Percentiles rank a stretch among this genome's conserved stretches.
Conservation (phyloP, 2,113 vertebrate species). For the Ceratotherium simum region DNA sequence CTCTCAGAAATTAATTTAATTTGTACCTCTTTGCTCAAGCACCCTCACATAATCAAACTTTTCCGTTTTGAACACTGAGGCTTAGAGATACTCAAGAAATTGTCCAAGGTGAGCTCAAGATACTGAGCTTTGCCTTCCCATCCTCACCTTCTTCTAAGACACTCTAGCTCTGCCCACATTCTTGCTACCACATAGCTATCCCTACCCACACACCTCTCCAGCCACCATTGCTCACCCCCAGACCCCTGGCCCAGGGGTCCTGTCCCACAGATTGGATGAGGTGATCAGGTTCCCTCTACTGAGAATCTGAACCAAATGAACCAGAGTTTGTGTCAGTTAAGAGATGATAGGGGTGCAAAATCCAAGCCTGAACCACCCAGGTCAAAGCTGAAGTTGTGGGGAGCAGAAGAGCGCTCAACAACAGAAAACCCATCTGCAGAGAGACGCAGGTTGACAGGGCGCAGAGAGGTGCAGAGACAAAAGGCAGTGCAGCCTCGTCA, state of each 20-base stretch:
- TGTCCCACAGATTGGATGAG: neutral
- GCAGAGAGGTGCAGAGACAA: neutral
- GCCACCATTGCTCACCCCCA: neutral
- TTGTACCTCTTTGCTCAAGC: neutral
- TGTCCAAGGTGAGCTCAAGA: neutral
- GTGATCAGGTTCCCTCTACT: neutral
- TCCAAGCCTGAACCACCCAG: neutral
- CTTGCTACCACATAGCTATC: neutral
- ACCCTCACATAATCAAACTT: constrained; percentile 36
- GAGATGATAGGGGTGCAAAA: neutral
- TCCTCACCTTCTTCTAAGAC: neutral
- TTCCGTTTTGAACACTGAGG: neutral
- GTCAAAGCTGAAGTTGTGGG: neutral
- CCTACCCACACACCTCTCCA: neutral
- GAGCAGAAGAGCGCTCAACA: neutral
- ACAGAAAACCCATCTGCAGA: neutral
- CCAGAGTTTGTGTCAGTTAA: neutral
- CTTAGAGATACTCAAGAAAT: constrained; percentile 34
- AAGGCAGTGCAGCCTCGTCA: fast-evolving
- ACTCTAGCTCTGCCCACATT: neutral
- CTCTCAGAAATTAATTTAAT: constrained; percentile 39
- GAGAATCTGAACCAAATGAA: neutral
- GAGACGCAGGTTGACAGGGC: too few relatives aligned
- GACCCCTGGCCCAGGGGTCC: neutral
- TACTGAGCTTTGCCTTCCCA: neutral